These are phyloP conservation scores for Hypocryptadius cinnamomeus DNA, from an alignment of 2,113 vertebrate species.

Conservation along the genomic window DNA sequence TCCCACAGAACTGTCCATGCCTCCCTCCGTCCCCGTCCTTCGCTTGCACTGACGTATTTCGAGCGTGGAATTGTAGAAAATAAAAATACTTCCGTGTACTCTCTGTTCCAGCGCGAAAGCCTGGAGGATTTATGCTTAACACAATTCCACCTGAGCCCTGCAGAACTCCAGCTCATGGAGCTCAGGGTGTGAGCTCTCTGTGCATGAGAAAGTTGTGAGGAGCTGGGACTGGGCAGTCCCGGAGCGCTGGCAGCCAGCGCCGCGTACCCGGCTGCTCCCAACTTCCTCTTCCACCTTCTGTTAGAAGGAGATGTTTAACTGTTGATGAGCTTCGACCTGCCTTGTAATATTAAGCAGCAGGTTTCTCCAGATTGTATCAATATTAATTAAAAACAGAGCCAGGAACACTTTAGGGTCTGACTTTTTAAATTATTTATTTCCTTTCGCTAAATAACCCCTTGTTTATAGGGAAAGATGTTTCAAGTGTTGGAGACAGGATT, in stretches of 20 bases:
- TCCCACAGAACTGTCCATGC: not conserved
- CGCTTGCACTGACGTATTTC: not conserved
- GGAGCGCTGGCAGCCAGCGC: not conserved
- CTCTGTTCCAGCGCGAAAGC: not conserved
- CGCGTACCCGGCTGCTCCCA: not conserved
- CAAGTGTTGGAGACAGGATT: not conserved
- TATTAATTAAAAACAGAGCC: slow-evolving; percentile 50
- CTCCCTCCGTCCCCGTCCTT: not conserved
- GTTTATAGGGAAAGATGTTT: slow-evolving; percentile 14
- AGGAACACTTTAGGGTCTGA: slow-evolving; percentile 27
- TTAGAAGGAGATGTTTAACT: not conserved
- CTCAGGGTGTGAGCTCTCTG: not conserved
- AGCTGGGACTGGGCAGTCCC: not conserved
- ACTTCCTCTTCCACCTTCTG: slow-evolving; percentile 24
- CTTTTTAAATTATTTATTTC: slow-evolving; percentile 45
- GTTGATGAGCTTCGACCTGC: slow-evolving; percentile 37
- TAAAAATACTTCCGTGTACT: not conserved
- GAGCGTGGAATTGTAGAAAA: not conserved
- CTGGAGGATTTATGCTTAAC: not conserved
- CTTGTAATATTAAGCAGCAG: slow-evolving; percentile 9
- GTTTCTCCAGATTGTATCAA: slow-evolving; percentile 30
- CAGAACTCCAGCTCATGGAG: not conserved
- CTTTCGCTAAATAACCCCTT: slow-evolving; percentile 17
- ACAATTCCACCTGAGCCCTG: not conserved
- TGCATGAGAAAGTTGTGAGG: not conserved